Percentiles rank a stretch among this genome's conserved stretches.
These are phyloP conservation scores for Calephelis perditalis DNA, from an alignment of 2,888 invertebrate species.

Conservation along the genomic window DNA sequence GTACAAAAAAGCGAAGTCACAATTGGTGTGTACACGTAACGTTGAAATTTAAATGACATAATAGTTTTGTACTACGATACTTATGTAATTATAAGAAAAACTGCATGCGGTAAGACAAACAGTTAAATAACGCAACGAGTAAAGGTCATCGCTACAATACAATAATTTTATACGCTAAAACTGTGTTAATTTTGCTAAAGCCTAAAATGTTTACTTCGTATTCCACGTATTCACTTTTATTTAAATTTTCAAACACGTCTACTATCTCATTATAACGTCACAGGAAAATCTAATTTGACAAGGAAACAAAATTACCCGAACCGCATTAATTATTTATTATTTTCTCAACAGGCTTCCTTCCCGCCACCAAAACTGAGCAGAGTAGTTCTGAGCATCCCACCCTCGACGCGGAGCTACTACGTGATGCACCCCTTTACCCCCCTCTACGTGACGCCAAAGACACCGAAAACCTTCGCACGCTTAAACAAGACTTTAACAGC, in stretches of 20 bases:
- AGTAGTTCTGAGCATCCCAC: slow-evolving; percentile 50
- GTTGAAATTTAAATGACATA: no score
- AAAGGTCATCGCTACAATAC: neutral
- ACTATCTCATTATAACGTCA: slow-evolving; percentile 11
- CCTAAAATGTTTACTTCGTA: no score
- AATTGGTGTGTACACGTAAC: no score
- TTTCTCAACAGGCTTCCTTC: slow-evolving; percentile 47
- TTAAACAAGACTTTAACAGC: slow-evolving; percentile 28
- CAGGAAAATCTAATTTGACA: slow-evolving; percentile 9
- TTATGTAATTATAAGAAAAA: no score
- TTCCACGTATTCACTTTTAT: slow-evolving; percentile 4
- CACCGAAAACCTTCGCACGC: slow-evolving; percentile 17
- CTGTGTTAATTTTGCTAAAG: no score
- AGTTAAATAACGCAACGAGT: no score
- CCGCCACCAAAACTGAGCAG: slow-evolving; percentile 39
- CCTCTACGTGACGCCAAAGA: slow-evolving; percentile 38
- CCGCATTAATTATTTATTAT: slow-evolving; percentile 15
- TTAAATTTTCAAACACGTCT: slow-evolving; percentile 7
- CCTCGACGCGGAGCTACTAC: slow-evolving; percentile 50
- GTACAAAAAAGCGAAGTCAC: no score
- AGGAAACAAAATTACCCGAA: slow-evolving; percentile 10
- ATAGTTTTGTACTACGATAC: no score
- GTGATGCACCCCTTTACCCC: slow-evolving; percentile 55
- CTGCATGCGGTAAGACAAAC: no score
- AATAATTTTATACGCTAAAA: no score